Percentiles rank a stretch among this genome's conserved stretches.
Evolutionary conservation across 2,888 invertebrate genomes (phyloP).

Genomic region (Oscheius myriophilus): DNA sequence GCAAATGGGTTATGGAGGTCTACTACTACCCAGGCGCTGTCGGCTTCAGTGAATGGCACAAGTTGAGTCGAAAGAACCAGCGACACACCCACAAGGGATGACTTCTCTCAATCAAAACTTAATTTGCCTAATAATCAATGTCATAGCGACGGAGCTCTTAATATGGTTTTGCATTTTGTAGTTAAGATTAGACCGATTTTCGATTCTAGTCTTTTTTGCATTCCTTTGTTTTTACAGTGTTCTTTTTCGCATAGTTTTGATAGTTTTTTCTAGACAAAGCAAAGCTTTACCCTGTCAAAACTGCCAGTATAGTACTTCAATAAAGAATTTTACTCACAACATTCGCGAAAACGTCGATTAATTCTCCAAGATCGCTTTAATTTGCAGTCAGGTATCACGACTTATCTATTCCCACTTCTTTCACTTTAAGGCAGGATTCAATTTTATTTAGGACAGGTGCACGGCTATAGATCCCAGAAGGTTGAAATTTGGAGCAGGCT

Average conservation of each 20-base stretch:
- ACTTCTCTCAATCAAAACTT: not conserved
- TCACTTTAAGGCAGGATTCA: no score
- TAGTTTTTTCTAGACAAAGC: conserved; percentile 23
- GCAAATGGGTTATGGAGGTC: conserved; percentile 69
- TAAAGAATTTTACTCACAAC: conserved; percentile 1
- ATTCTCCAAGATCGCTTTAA: no score
- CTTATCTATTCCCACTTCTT: no score
- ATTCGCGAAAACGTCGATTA: no score
- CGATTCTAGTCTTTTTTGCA: conserved; percentile 3
- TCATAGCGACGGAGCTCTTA: conserved; percentile 12
- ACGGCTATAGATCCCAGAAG: no score
- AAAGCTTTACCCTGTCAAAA: conserved; percentile 28
- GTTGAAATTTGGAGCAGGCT: no score
- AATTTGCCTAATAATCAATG: conserved; percentile 1
- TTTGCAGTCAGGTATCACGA: no score
- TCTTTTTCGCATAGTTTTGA: conserved; percentile 1
- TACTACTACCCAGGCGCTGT: conserved; percentile 64
- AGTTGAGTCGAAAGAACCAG: conserved; percentile 38
- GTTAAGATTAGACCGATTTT: not conserved
- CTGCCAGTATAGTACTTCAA: conserved; percentile 24
- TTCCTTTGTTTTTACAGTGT: conserved; percentile 13
- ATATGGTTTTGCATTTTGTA: conserved; percentile 23
- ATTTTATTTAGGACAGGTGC: no score
- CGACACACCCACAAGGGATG: conserved; percentile 21
- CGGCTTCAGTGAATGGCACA: conserved; percentile 61